phyloP scores from a whole-genome alignment of 2,888 invertebrate species.

The Gisinianus flammeolus region DNA sequence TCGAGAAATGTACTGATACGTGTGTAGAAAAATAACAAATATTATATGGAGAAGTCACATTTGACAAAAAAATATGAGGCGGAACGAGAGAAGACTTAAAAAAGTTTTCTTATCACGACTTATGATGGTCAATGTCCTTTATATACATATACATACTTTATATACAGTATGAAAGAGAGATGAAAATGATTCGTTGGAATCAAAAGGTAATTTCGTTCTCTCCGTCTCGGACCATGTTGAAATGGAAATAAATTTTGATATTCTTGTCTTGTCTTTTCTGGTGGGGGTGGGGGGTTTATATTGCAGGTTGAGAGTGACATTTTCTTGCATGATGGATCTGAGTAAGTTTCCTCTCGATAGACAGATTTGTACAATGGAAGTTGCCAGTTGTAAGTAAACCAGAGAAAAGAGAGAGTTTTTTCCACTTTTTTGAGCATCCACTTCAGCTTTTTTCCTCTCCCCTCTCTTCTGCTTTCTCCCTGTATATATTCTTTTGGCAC shows the following conservation, averaged over 20 bases:
- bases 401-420: no score
- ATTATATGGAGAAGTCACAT: background rate
- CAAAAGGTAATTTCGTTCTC: background rate
- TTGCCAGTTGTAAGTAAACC: constrained; percentile 63
- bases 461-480: constrained; percentile 8
- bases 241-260: constrained; percentile 5
- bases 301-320: constrained; percentile 33
- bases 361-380: constrained; percentile 54
- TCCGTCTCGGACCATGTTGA: background rate
- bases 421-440: background rate
- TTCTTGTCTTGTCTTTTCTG: constrained; percentile 4
- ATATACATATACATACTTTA: no score
- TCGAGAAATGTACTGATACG: no score
- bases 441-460: background rate
- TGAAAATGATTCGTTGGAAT: background rate
- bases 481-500: background rate
- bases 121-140: background rate
- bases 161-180: background rate
- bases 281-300: no score
- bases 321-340: constrained; percentile 68
- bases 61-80: background rate
- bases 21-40: background rate
- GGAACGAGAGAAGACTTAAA: background rate
- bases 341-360: constrained; percentile 66
- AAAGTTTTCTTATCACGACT: background rate